These are phyloP conservation scores for Cenopis cana DNA, from an alignment of 2,888 invertebrate species.

Conservation along the genomic window DNA sequence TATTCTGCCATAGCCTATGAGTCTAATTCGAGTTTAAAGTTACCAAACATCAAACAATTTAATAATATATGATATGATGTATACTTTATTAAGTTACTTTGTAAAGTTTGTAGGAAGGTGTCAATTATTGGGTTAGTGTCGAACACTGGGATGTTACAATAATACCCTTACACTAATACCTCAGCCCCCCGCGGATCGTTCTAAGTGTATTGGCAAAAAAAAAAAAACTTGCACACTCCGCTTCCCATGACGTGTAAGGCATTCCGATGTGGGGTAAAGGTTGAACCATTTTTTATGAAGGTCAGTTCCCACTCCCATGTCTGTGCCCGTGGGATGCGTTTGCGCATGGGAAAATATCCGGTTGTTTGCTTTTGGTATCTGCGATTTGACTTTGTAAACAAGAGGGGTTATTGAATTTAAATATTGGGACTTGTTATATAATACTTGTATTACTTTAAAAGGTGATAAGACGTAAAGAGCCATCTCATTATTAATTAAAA, in stretches of 20 bases:
- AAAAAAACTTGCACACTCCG: background rate
- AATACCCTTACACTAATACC: no score
- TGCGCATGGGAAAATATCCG: slow-evolving; percentile 32
- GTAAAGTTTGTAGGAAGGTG: no score
- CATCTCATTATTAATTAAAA: no score
- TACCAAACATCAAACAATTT: no score
- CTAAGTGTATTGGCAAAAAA: background rate
- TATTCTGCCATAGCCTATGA: no score
- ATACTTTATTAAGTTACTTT: no score
- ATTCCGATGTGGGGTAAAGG: slow-evolving; percentile 37
- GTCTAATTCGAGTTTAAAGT: no score
- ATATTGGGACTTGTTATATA: background rate
- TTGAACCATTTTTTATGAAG: slow-evolving; percentile 34
- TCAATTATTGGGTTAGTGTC: no score
- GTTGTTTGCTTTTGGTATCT: slow-evolving; percentile 26
- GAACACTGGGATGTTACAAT: no score
- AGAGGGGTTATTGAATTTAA: slow-evolving; percentile 6
- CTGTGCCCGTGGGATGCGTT: slow-evolving; percentile 12
- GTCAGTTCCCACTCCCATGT: slow-evolving; percentile 41
- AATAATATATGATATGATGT: no score
- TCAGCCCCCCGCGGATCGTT: background rate
- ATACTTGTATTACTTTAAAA: no score
- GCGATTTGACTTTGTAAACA: slow-evolving; percentile 27
- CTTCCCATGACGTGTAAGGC: slow-evolving; percentile 31
- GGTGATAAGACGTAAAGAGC: no score